Percentiles rank a stretch among this genome's conserved stretches.
Evolutionary conservation across 1,140 invertebrate genomes (phyloP).

Genomic region (Neotoxoptera formosana): DNA sequence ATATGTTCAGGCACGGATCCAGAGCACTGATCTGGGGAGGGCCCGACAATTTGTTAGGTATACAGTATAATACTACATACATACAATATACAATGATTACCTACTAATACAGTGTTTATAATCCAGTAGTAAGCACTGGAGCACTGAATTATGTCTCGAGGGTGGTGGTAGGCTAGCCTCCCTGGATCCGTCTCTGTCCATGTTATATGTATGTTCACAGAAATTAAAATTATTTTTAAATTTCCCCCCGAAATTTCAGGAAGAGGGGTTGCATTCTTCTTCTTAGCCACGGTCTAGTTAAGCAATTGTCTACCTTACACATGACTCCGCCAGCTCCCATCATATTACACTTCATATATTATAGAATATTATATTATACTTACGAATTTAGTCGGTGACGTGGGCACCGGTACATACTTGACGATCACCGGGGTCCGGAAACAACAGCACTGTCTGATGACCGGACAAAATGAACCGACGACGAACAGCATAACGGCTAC

Average conservation of each 20-base stretch:
- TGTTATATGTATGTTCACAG: too few species aligned
- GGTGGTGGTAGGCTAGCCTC: too few species aligned
- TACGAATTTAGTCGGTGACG: conserved; percentile 45
- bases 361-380: not conserved
- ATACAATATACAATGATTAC: too few species aligned
- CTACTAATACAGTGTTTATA: too few species aligned
- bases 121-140: too few species aligned
- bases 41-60: too few species aligned
- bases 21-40: too few species aligned
- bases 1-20: too few species aligned
- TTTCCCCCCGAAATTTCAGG: not conserved
- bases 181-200: too few species aligned
- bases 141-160: too few species aligned
- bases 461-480: conserved; percentile 51
- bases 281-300: not conserved
- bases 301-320: not conserved
- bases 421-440: conserved; percentile 27
- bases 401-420: conserved; percentile 47
- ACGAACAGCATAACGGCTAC: conserved; percentile 42
- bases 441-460: conserved; percentile 46
- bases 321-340: not conserved
- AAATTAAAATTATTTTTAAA: too few species aligned
- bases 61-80: too few species aligned
- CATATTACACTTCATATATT: not conserved
- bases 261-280: not conserved